Evolutionary conservation across 2,888 invertebrate genomes (phyloP), one percentile per base, ranked within the genome.

Genomic region (Catocala fraxini): DNA sequence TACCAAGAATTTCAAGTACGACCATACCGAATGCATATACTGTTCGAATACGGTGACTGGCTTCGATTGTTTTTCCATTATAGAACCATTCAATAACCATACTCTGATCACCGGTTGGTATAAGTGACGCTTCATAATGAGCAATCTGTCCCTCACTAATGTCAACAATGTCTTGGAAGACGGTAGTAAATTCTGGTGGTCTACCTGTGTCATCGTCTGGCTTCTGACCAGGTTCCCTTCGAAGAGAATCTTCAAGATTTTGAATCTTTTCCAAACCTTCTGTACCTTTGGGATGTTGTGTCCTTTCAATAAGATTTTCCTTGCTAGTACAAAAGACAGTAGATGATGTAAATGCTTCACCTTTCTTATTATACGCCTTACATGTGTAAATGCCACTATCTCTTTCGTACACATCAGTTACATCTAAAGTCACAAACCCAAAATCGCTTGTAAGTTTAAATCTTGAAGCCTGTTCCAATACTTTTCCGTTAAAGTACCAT

Each of bases 11-110:
- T 95, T 99, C 99, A 47, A 99, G 95, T 48, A 99, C 98, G 25
- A 99, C 99, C 96, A 98, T 99, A 58, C 99, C 99, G 87, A 99
- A 99, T 12, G 99, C 99, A 86, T 99, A 98, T 11, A 99, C 98
- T 10, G 99, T 99, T 84, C 98, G 95, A 65, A 97, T 97, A 69
- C 99, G 96, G 86, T 98, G 98, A 89, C 98, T 97, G 47, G 98
- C 98, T 86, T 97, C 97, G 66, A 98, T 95, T 1, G 97, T 95
- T 87, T 98, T 97, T 39, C 97, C 98, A 88, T 99, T 98, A 87
- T 98, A 98, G 95, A 98, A 98, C 98, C 98, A 99, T 94, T 99
- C 98, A 57, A 99, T 97, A 34, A 97, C 96, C 98, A 99, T 98
- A 33, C 97, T 97, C 88, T 98, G 98, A 83, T 98, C 98, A 10